Evolutionary conservation across 2,113 vertebrate species (phyloP), one percentile per base, ranked within the genome.

Genomic region (Hippocampus guttulatus): DNA sequence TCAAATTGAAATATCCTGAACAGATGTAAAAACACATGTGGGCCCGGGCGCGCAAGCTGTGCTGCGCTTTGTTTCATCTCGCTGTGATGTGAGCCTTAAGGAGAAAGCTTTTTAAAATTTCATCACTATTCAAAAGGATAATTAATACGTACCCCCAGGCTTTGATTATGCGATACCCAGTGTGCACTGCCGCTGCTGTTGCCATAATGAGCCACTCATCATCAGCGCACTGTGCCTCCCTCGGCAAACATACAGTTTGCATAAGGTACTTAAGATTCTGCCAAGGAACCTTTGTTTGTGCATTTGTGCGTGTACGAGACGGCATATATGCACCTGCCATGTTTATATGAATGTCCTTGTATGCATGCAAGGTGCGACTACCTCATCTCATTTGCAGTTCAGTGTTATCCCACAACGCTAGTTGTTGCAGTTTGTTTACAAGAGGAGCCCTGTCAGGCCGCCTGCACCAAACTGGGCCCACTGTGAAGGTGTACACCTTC

Each of bases 101-200:
- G 94, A 95, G 94, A 94, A 47, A 78, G 91, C 95, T 98, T 95
- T 98, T 98, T 96, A 98, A 98, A 98, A 98, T 98, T 96, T 97
- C 96, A 98, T 98, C 95, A 95, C 94, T 95, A 97, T 98, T 97
- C 96, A 98, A 97, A 96, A 96, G 95, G 95, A 96, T 97, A 98
- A 98, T 98, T 98, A 98, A 98, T 97, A 94, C 93, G 94, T 95
- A 95, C 95, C 96, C 96, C 91, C 95, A 96, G 96, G 96, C 95
- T 97, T 98, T 97, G 95, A 97, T 97, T 96, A 96, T 95, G 93
- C 95, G 92, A 93, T 92, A 94, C 94, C 90, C 93, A 92, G 94
- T 93, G 94, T 94, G 93, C 92, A 92, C 91, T 85, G 93, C 92
- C 86, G 93, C 93, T 92, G 93, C 90, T 90, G 91, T 93, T 90